A percentile compares a stretch with the other conserved stretches of the same genome.
Evolutionary conservation across 1,140 invertebrate genomes (phyloP).

Genomic region (Subanguina moxae): DNA sequence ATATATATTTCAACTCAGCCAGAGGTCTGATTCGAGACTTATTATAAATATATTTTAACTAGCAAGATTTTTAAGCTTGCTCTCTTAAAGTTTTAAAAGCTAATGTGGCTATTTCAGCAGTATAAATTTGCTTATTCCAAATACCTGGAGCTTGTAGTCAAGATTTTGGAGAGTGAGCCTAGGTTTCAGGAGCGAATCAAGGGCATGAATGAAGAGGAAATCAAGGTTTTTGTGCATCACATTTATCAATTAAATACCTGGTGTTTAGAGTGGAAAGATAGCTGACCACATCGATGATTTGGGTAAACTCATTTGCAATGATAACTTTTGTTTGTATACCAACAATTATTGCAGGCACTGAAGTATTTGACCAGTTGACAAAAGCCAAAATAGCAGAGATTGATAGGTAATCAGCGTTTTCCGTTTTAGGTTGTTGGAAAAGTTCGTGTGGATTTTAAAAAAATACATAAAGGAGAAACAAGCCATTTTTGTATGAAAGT

Average conservation of each 20-base stretch:
- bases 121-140: conserved; percentile 58
- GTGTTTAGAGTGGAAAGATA: conserved; percentile 52
- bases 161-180: conserved; percentile 55
- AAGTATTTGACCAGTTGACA: conserved; percentile 54
- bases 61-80: conserved; percentile 17
- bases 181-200: conserved; percentile 51
- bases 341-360: not conserved
- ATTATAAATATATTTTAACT: too few relatives aligned
- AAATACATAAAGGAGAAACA: too few relatives aligned
- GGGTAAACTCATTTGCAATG: not conserved
- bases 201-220: conserved; percentile 56
- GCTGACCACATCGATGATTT: conserved; percentile 58
- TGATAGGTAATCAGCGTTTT: conserved; percentile 37
- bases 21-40: too few relatives aligned
- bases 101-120: conserved; percentile 35
- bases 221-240: conserved; percentile 42
- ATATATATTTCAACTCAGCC: too few relatives aligned
- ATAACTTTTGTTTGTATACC: too few relatives aligned
- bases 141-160: conserved; percentile 57
- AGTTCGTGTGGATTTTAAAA: too few relatives aligned
- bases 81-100: conserved; percentile 5
- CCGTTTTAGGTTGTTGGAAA: too few relatives aligned
- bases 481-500: too few relatives aligned
- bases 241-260: not conserved
- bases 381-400: conserved; percentile 54